Percentiles rank a stretch among this genome's conserved stretches.
Conservation (phyloP, 2,888 invertebrate species). For the Dugesia japonica region DNA sequence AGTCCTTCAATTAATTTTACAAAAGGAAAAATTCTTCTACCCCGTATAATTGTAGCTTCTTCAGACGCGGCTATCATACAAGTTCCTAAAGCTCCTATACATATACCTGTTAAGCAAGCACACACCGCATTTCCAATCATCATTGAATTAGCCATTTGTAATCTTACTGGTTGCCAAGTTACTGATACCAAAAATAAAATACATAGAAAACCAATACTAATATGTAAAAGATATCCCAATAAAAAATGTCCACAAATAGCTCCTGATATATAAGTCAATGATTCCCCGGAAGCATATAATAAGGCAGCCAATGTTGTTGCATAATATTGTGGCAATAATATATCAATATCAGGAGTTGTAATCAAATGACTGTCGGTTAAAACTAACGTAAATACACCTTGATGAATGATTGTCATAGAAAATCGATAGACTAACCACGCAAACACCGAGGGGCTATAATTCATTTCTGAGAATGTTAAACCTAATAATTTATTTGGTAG, state of each 20-base stretch:
- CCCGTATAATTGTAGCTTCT: conserved; percentile 25
- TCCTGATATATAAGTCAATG: conserved; percentile 21
- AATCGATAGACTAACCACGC: conserved; percentile 22
- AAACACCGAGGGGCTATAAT: conserved; percentile 17
- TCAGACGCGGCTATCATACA: conserved; percentile 22
- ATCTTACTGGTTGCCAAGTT: conserved; percentile 21
- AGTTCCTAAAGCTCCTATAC: conserved; percentile 26
- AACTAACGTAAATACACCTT: conserved; percentile 15
- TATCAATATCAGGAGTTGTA: neutral
- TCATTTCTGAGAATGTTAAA: conserved; percentile 9
- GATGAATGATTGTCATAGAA: neutral
- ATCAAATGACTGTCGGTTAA: neutral
- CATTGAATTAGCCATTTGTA: neutral
- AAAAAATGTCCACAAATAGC: neutral
- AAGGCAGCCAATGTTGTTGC: neutral
- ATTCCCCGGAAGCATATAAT: conserved; percentile 10
- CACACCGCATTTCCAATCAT: conserved; percentile 10
- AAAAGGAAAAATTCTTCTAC: conserved; percentile 21
- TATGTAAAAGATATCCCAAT: neutral
- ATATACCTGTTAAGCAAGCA: conserved; percentile 22
- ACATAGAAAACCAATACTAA: neutral
- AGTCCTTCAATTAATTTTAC: conserved; percentile 25
- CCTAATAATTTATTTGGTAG: neutral
- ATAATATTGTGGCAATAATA: neutral
- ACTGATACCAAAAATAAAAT: neutral